A percentile compares a stretch with the other conserved stretches of the same genome.
Evolutionary conservation across 2,797 vertebrate genomes (phyloP).

Genomic region (Hypotaenidia okinawae): DNA sequence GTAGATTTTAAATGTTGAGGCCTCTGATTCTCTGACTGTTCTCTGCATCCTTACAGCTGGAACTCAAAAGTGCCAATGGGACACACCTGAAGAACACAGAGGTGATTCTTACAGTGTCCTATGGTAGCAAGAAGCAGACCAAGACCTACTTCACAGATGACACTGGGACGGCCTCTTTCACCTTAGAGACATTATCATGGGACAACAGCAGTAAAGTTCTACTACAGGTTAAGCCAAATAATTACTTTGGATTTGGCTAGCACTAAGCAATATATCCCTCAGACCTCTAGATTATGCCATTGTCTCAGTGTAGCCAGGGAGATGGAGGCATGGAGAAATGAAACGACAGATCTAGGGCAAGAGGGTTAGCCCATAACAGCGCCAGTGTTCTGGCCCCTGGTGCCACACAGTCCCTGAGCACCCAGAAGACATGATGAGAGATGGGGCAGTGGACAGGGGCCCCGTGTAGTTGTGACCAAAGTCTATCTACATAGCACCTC

Average conservation of each 20-base stretch:
- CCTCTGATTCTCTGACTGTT: background rate
- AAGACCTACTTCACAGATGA: slow-evolving; percentile 29
- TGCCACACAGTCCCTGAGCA: background rate
- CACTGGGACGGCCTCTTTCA: slow-evolving; percentile 25
- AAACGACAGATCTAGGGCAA: background rate
- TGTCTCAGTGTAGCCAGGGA: background rate
- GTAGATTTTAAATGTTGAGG: background rate
- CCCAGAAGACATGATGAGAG: background rate
- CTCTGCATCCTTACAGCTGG: background rate
- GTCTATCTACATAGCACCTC: background rate
- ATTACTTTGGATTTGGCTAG: background rate
- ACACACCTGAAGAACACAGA: slow-evolving; percentile 41
- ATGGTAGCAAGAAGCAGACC: slow-evolving; percentile 17
- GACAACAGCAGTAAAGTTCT: slow-evolving; percentile 42
- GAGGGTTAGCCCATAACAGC: background rate
- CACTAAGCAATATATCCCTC: background rate
- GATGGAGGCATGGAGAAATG: background rate
- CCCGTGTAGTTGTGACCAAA: background rate
- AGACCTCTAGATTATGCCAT: background rate
- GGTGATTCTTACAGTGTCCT: slow-evolving; percentile 46
- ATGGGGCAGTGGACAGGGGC: background rate
- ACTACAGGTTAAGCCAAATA: background rate
- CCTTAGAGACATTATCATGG: slow-evolving; percentile 41
- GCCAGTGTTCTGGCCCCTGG: background rate
- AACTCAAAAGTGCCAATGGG: slow-evolving; percentile 48